A percentile compares a stretch with the other conserved stretches of the same genome.
Evolutionary conservation across 2,113 vertebrate species (phyloP).

Genomic region (Polypterus senegalus): DNA sequence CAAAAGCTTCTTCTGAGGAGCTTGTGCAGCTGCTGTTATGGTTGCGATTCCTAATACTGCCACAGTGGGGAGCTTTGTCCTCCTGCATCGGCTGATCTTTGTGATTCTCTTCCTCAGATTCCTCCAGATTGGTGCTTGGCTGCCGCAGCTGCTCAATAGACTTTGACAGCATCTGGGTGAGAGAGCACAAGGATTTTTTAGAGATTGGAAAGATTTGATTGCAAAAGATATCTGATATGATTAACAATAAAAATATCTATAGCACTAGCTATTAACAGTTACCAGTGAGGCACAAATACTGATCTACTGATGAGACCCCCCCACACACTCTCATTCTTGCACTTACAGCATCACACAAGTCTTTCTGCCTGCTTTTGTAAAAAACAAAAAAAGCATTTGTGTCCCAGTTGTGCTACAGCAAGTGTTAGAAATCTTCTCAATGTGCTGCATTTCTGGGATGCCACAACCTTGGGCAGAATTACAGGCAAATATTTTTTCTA

Average conservation of each 20-base stretch:
- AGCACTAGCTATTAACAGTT: too few species aligned
- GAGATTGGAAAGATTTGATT: too few species aligned
- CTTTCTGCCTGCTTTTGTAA: not conserved
- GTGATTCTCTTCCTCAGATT: conserved; percentile 81
- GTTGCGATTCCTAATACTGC: conserved; percentile 66
- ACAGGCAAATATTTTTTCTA: too few species aligned
- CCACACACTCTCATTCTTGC: not conserved
- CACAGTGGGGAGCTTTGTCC: conserved; percentile 60
- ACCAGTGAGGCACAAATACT: not conserved
- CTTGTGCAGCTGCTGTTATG: conserved; percentile 46
- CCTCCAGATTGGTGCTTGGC: conserved; percentile 76
- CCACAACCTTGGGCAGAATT: too few species aligned
- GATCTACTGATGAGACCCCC: not conserved
- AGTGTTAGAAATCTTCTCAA: too few species aligned
- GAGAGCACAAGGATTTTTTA: conserved; percentile 17
- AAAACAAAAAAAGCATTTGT: too few species aligned
- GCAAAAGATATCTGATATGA: too few species aligned
- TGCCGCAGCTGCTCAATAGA: conserved; percentile 93
- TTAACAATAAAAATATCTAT: too few species aligned
- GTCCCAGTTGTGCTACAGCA: too few species aligned
- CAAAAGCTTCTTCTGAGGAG: conserved; percentile 46
- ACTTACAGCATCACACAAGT: not conserved
- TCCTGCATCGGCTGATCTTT: conserved; percentile 71
- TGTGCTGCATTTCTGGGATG: too few species aligned
- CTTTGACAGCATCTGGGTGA: conserved; percentile 83